These are phyloP conservation scores for Phocoena sinus DNA, from an alignment of 2,113 vertebrate genomes.

Conservation along the genomic window DNA sequence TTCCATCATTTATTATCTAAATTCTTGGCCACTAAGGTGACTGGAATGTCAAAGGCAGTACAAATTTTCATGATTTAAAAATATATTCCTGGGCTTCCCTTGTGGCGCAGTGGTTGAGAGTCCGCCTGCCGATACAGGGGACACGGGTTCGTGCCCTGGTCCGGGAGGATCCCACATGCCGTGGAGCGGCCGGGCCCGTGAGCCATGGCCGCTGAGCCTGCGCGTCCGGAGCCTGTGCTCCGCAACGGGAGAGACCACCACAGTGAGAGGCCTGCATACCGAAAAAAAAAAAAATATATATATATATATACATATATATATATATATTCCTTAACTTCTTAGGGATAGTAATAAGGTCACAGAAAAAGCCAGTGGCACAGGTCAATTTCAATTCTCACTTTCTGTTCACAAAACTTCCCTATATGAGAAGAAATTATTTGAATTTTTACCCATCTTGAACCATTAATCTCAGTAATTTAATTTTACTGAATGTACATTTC, in stretches of 20 bases:
- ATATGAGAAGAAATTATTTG: not conserved
- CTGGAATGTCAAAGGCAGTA: not conserved
- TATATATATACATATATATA: too few relatives aligned
- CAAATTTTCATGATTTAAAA: not conserved
- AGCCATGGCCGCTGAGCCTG: too few relatives aligned
- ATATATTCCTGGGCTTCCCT: not conserved
- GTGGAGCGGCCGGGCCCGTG: too few relatives aligned
- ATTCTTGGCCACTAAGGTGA: not conserved
- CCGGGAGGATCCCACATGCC: too few relatives aligned
- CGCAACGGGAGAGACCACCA: too few relatives aligned
- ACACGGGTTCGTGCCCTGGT: too few relatives aligned
- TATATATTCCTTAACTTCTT: not conserved
- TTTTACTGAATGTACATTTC: not conserved
- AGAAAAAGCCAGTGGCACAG: not conserved
- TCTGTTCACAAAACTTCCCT: not conserved
- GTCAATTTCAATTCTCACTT: not conserved
- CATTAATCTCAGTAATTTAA: not conserved
- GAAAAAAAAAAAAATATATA: too few relatives aligned
- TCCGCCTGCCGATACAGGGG: too few relatives aligned
- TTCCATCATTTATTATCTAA: not conserved
- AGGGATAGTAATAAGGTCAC: not conserved
- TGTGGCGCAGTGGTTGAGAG: too few relatives aligned
- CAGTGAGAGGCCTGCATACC: accelerated
- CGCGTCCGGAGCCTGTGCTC: too few relatives aligned
- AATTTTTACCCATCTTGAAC: not conserved